Conservation (phyloP, 2,888 invertebrate genomes). For the Lepidocyrtoides sp. region DNA sequence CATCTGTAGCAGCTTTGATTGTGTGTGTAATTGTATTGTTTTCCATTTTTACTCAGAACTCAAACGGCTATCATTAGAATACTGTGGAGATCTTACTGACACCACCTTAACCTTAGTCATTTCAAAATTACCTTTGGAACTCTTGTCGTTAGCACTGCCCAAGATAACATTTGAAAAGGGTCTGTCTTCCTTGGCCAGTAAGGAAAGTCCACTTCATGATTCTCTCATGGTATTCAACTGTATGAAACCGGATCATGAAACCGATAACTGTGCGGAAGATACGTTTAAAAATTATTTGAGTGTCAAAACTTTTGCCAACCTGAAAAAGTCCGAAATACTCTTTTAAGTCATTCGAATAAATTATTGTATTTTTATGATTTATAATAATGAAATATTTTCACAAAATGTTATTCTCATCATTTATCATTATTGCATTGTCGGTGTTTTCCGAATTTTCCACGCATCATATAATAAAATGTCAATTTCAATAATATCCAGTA, state of each 20-base stretch:
- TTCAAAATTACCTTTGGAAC: conserved; percentile 30
- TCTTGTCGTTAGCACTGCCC: background rate
- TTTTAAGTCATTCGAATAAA: too few species aligned
- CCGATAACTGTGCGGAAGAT: background rate
- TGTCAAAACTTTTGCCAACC: background rate
- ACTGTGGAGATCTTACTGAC: conserved; percentile 23
- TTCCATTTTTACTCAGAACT: background rate
- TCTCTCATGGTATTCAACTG: background rate
- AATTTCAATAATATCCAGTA: too few species aligned
- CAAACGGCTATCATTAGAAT: conserved; percentile 22
- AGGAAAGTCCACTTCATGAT: background rate
- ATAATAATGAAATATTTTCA: too few species aligned
- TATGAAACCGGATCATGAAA: background rate
- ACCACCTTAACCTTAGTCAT: background rate
- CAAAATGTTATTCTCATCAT: too few species aligned
- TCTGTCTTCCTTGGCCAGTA: background rate
- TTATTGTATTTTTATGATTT: too few species aligned
- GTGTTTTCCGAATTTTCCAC: too few species aligned
- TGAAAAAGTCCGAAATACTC: conserved; percentile 33
- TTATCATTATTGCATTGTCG: too few species aligned
- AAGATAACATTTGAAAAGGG: conserved; percentile 23
- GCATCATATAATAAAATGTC: too few species aligned
- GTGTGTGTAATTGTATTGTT: background rate
- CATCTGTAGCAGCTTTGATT: background rate
- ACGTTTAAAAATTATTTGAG: background rate